Base-by-base conservation (phyloP, 2,888 invertebrate genomes). In the Ectropis crepuscularia region DNA sequence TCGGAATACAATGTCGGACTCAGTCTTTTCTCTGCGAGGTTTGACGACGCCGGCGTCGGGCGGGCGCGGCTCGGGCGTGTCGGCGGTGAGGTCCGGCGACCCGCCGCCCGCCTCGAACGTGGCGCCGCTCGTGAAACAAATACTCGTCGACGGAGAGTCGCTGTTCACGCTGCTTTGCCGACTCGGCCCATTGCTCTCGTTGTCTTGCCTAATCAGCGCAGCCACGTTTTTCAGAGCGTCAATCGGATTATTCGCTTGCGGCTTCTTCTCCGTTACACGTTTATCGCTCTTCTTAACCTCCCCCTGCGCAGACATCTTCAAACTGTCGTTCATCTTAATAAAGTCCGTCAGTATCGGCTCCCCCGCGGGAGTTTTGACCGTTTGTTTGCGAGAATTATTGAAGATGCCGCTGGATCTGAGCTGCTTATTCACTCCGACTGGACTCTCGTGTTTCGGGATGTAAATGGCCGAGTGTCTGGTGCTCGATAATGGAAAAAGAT, bases 1-100 rank as follows among this genome's bases (percentile, higher is more conserved):
- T 78, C 96, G 94, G 82, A 96, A 94, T 77, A 96, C 95, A 83
- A 97, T 97, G 87, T 97, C 96, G 67, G 97, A 97, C 92, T 97
- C 97, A 81, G 97, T 97, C 93, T 97, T 97, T 94, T 97, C 97
- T 78, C 97, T 94, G 79, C 97, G 94, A 55, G 96, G 96, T 79
- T 94, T 94, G 71, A 94, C 89, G 39, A 69, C 87, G 75, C 70
- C 80, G 6, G 80, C 53, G 57, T 84, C 83, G 77, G 63, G 66
- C 6, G 68, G 57, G 57, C 83, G 80, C 78, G 77, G 86, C 74
- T 91, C 88, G 41, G 88, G 69, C 5, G 87, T 83, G 68, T 85
- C 76, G 6, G 86, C 88, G 50, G 91, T 88, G 58, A 91, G 77
- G 74, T 92, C 92, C 11, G 89, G 88, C 50, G 58, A 12, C 36